Percentiles rank a stretch among this genome's conserved stretches.
These are phyloP conservation scores for Tinea semifulvella DNA, from an alignment of 2,888 invertebrate species.

Conservation along the genomic window DNA sequence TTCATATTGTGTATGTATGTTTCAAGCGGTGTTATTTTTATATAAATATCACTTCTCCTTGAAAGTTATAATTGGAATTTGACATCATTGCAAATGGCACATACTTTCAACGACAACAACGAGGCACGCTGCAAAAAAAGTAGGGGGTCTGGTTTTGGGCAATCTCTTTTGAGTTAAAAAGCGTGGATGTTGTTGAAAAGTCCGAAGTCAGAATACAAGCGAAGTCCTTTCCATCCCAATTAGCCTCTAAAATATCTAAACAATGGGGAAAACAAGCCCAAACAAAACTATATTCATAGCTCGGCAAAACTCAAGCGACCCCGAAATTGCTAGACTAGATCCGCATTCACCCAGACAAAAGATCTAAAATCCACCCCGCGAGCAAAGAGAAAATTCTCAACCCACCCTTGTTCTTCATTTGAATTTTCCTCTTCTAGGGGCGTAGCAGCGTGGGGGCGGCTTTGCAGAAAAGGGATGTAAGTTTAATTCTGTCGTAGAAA, in stretches of 20 bases:
- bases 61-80: too few relatives aligned
- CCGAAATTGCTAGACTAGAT: constrained; percentile 49
- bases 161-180: too few relatives aligned
- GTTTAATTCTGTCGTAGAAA: constrained; percentile 52
- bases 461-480: constrained; percentile 57
- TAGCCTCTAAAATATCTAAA: constrained; percentile 1
- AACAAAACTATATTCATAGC: background rate
- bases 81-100: too few relatives aligned
- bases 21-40: too few relatives aligned
- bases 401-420: constrained; percentile 56
- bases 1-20: too few relatives aligned
- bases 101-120: too few relatives aligned
- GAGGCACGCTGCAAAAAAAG: too few relatives aligned
- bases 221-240: too few relatives aligned
- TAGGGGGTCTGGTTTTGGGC: too few relatives aligned
- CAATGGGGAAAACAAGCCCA: background rate
- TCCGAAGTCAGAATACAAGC: too few relatives aligned
- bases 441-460: constrained; percentile 61
- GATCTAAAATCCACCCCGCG: constrained; percentile 60
- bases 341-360: constrained; percentile 67
- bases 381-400: constrained; percentile 63
- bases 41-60: too few relatives aligned
- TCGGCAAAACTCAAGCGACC: constrained; percentile 51
- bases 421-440: constrained; percentile 63
- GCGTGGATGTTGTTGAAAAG: too few relatives aligned